These are phyloP conservation scores for Leucozona laternaria DNA, from an alignment of 2,888 invertebrate species.

Conservation along the genomic window DNA sequence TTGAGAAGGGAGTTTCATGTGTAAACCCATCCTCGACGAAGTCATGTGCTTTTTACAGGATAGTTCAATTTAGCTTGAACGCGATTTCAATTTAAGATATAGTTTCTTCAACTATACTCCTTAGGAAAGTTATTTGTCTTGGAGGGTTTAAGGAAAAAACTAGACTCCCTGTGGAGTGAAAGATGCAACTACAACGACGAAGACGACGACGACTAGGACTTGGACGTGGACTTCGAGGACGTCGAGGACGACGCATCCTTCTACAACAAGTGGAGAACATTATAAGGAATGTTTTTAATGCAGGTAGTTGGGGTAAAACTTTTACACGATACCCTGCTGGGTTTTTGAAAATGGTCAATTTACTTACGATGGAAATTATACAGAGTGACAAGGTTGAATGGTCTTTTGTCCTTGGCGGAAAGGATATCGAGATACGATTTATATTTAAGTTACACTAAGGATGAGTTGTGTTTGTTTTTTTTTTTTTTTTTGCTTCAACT, in stretches of 20 bases:
- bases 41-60: constrained; percentile 74
- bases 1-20: constrained; percentile 15
- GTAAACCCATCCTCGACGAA: constrained; percentile 54
- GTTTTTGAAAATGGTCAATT: constrained; percentile 72
- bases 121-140: constrained; percentile 73
- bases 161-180: constrained; percentile 35
- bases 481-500: neutral
- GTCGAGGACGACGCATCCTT: constrained; percentile 41
- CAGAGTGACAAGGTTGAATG: constrained; percentile 72
- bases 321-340: constrained; percentile 62
- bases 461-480: neutral
- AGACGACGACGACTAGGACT: neutral
- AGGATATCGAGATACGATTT: constrained; percentile 62
- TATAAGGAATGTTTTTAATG: constrained; percentile 31
- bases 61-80: constrained; percentile 76
- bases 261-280: constrained; percentile 11
- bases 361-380: constrained; percentile 71
- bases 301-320: constrained; percentile 21
- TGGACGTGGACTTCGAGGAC: neutral
- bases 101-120: constrained; percentile 69
- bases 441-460: constrained; percentile 24
- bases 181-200: constrained; percentile 6
- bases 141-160: constrained; percentile 39
- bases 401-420: constrained; percentile 72
- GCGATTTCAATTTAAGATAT: constrained; percentile 77